These are phyloP conservation scores for Gobio occitaniae DNA, from an alignment of 2,797 vertebrate genomes.

Conservation along the genomic window DNA sequence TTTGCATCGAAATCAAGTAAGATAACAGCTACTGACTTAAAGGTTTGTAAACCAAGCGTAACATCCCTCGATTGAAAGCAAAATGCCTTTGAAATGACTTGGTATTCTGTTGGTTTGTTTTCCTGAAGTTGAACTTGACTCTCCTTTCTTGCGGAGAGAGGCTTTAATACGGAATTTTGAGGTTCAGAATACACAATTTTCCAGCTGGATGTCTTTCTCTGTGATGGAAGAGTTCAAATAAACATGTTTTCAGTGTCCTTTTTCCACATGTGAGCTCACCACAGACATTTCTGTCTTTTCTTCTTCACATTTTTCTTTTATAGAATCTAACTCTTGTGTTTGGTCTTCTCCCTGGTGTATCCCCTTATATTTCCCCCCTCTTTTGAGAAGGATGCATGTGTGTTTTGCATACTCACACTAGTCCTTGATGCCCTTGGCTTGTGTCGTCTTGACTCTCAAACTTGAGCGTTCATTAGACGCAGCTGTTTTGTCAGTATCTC, in stretches of 20 bases:
- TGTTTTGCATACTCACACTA: slow-evolving; percentile 23
- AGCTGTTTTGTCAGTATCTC: not conserved
- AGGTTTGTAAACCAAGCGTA: not conserved
- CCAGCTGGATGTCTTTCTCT: not conserved
- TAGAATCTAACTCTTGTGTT: not conserved
- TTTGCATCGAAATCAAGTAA: not conserved
- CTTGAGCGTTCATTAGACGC: not conserved
- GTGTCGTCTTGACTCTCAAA: not conserved
- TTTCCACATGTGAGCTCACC: not conserved
- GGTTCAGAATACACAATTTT: slow-evolving; percentile 26
- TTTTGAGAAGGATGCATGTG: slow-evolving; percentile 23
- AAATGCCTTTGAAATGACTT: not conserved
- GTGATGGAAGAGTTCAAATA: slow-evolving; percentile 20
- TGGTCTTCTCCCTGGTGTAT: slow-evolving; percentile 1
- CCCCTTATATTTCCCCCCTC: not conserved
- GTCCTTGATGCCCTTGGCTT: slow-evolving; percentile 14
- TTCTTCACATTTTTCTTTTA: not conserved
- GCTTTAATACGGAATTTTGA: slow-evolving; percentile 13
- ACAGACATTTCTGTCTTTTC: not conserved
- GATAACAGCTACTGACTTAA: not conserved
- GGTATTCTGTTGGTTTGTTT: slow-evolving; percentile 7
- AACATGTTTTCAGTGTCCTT: not conserved
- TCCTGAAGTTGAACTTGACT: not conserved
- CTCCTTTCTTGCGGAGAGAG: not conserved
- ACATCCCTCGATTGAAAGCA: not conserved